Base-by-base conservation (phyloP, 2,888 invertebrate genomes). In the Trileptium ribeirensis region DNA sequence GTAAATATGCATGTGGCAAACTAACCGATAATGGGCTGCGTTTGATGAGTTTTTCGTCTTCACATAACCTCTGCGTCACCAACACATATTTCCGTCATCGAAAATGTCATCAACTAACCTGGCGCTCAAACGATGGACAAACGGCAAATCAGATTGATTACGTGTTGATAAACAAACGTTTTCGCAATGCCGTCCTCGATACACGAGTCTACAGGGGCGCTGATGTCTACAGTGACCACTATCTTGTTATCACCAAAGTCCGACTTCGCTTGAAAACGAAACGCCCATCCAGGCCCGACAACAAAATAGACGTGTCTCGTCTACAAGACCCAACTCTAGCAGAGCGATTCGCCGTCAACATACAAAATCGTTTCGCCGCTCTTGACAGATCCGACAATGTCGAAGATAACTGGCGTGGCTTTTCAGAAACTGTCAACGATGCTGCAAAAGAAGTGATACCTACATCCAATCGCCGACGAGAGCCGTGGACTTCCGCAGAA, bases 101-200 rank as follows among this genome's bases (percentile, higher is more conserved):
- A 36, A 29, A 36, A 36, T 29, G 33, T 70, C 70, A 70, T 70
- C 31, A 33, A 36, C 15, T 70, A n/a, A 70, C 70, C 31, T 70
- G 70, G 70, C 70, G 70, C 33, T 70, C 70, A 70, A 70, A 70
- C 70, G 33, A 70, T 36, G 70, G 70, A 19, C 31, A 31, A 19
- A 70, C 70, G 3, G 15, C 8, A 8, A 70, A 36, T 31, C 70
- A 70, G 36, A 29, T 70, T 33, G 70, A 70, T n/a, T 70, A 19
- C 70, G 70, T 70, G 15, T n/a, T 70, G 19, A 70, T 70, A 8
- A 70, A 36, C 36, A 29, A 36, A 29, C 70, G 70, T 33, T 70
- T 29, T 29, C 70, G 31, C 3, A 33, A 29, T 31, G 31, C 70
- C 36, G 70, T 70, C 36, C 15, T 19, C 3, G 70, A 70, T 70